Evolutionary conservation across 30 jellyfish, hydroid and myxozoan species (phyloP).

Genomic region (Pseudorhiza aurosa): DNA sequence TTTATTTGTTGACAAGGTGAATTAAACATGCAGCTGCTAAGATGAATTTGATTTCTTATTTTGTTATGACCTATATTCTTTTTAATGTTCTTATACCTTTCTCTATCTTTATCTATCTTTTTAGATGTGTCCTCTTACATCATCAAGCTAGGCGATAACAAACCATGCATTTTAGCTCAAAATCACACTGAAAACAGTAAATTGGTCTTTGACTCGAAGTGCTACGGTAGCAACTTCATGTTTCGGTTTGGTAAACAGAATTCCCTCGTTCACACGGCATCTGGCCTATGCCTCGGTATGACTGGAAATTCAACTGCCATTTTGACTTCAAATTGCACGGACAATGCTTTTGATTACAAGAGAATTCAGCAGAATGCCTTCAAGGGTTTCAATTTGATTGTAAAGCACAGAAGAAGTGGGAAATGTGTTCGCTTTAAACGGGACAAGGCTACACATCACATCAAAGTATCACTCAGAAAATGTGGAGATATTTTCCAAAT

Average conservation of each 20-base stretch:
- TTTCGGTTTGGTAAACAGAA: constrained; percentile 34
- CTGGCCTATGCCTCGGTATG: constrained; percentile 63
- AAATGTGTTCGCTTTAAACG: constrained; percentile 70
- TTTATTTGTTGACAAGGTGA: too few species aligned
- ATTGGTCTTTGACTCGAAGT: constrained; percentile 33
- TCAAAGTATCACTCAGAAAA: constrained; percentile 57
- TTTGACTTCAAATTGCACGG: constrained; percentile 15
- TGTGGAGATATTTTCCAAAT: constrained; percentile 80
- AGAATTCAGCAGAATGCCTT: constrained; percentile 53
- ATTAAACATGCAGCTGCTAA: too few species aligned
- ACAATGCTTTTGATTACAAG: constrained; percentile 25
- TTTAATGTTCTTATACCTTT: too few species aligned
- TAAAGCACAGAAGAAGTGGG: constrained; percentile 69
- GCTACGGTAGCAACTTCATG: constrained; percentile 79
- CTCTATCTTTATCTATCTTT: not conserved
- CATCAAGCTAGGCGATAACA: constrained; percentile 47
- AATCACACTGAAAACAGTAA: constrained; percentile 15
- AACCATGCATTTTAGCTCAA: constrained; percentile 50
- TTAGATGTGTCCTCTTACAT: constrained; percentile 71
- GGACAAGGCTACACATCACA: constrained; percentile 7
- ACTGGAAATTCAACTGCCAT: constrained; percentile 36
- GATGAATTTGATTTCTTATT: too few species aligned
- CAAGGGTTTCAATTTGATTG: constrained; percentile 40
- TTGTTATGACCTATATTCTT: too few species aligned
- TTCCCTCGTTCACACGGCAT: constrained; percentile 55